phyloP scores from a whole-genome alignment of 1,140 invertebrate genomes.

The Aphelenchoides fujianensis region DNA sequence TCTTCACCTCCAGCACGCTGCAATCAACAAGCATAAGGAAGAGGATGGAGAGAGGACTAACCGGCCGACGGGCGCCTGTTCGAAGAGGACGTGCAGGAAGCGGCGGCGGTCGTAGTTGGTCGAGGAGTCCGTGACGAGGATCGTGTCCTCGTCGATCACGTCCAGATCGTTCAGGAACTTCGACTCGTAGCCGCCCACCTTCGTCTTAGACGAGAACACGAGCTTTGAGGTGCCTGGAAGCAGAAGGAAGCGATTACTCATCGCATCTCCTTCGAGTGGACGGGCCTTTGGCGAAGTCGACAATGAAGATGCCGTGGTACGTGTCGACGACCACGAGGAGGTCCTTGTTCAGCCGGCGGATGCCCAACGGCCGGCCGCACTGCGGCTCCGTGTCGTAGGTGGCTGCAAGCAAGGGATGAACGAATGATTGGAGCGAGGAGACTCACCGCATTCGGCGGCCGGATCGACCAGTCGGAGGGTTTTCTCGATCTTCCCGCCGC shows the following conservation, averaged over 20 bases:
- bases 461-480: constrained; percentile 37
- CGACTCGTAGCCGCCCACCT: constrained; percentile 30
- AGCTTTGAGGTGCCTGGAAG: background rate
- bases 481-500: constrained; percentile 44
- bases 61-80: constrained; percentile 62
- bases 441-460: constrained; percentile 21
- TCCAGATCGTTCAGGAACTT: constrained; percentile 50
- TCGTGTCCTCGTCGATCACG: constrained; percentile 40
- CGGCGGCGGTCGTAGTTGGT: constrained; percentile 62
- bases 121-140: constrained; percentile 52
- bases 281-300: constrained; percentile 50
- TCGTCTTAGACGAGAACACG: constrained; percentile 35
- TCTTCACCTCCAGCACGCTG: constrained; percentile 59
- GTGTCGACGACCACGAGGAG: constrained; percentile 54
- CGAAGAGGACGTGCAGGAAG: constrained; percentile 62
- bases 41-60: no score
- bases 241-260: background rate
- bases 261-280: no score
- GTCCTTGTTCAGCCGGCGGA: constrained; percentile 47
- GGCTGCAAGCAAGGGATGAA: no score
- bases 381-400: constrained; percentile 42
- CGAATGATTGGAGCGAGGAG: no score
- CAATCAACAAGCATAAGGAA: no score
- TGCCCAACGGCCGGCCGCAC: constrained; percentile 56
- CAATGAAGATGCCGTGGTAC: constrained; percentile 50